Base-by-base conservation (phyloP, 2,888 invertebrate species). In the Hemithea aestivaria region DNA sequence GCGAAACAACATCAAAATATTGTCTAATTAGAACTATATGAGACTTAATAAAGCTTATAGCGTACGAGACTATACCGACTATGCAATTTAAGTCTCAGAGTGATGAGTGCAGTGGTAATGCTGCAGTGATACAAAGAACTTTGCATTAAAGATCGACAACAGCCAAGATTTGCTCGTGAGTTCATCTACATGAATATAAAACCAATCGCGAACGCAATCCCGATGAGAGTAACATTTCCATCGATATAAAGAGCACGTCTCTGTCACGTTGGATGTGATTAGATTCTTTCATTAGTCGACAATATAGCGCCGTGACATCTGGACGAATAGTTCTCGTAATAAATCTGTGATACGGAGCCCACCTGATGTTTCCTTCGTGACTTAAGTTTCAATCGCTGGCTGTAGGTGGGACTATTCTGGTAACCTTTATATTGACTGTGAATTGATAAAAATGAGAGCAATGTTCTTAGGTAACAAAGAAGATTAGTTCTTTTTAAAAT, bases 71-170 rank as follows among this genome's bases (percentile, higher is more conserved):
- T n/a, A n/a, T n/a, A n/a, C n/a, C n/a, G n/a, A n/a, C n/a, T n/a
- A 48, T 48, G 33, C 43, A 48, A 54, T 39, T 48, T 55, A 16
- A 16, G 5, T 16, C 16, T 16, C 2, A 16, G 5, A n/a, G n/a
- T n/a, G n/a, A n/a, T n/a, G n/a, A n/a, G n/a, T n/a, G n/a, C n/a
- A n/a, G n/a, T n/a, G n/a, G n/a, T n/a, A n/a, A n/a, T n/a, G n/a
- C n/a, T n/a, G n/a, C n/a, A n/a, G n/a, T n/a, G n/a, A n/a, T n/a
- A n/a, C n/a, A n/a, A n/a, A n/a, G n/a, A n/a, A n/a, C n/a, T n/a
- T n/a, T n/a, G n/a, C n/a, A n/a, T n/a, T n/a, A n/a, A n/a, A n/a
- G n/a, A n/a, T n/a, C n/a, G n/a, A n/a, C n/a, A 16, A 16, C 16
- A 16, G 16, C 16, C 16, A 16, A n/a, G n/a, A n/a, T n/a, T n/a